Base-by-base conservation (phyloP, 2,888 invertebrate species). In the Portevinia maculata region DNA sequence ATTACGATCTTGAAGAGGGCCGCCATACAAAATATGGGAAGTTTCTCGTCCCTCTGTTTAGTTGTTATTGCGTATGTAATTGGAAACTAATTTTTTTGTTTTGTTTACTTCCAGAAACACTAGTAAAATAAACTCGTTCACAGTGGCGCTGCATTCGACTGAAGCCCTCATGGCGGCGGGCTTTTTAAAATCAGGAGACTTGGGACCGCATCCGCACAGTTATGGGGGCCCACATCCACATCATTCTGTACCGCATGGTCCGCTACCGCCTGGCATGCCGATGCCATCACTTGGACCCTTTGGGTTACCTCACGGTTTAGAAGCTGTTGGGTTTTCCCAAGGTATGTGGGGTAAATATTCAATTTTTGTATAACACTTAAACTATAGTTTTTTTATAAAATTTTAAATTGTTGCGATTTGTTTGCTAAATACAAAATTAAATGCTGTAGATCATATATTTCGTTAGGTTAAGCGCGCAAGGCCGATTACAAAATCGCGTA, bases 311-410 rank as follows among this genome's bases (percentile, higher is more conserved):
- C 91, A 91, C 86, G 90, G 91, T 85, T 87, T 91, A 86, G 91
- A 91, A 87, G 90, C 90, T 85, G 91, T 91, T 87, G 91, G 91
- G 88, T 91, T 91, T 87, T 89, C 91, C 88, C 91, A 91, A 91
- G 91, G 91, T 91, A 91, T 91, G 91, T 91, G 91, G 91, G 91
- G 91, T 91, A 91, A 91, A 90, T 91, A 91, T 90, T 88, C 86
- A 24, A 81, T 84, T 85, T 84, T 84, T 83, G 70, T 75, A 78
- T 78, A 78, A 39, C 39, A 28, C n/a, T 30, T 37, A 34, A 46
- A 52, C 34, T 28, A 55, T 9, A 48, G 55, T 52, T 52, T 11
- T 46, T 34, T 24, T 0, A 28, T 50, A 15, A 39, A 53, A 15
- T 50, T 41, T 11, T 13, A 70, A 74, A 84, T 79, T 79, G 79